Conservation (phyloP, 2,797 vertebrate species). For the Centroberyx gerrardi region DNA sequence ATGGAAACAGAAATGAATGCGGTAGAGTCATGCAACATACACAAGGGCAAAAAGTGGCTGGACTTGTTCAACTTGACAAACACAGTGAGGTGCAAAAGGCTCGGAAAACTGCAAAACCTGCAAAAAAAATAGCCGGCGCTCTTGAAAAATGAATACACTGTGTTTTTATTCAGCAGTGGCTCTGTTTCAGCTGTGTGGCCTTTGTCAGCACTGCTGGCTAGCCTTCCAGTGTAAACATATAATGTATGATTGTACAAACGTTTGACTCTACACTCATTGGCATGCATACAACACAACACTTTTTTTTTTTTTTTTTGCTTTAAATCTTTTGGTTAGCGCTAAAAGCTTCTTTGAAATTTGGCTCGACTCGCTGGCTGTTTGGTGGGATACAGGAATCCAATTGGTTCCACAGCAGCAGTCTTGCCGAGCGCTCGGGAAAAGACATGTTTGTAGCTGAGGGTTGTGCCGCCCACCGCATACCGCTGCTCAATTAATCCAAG, state of each 20-base stretch:
- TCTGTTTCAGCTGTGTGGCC: slow-evolving; percentile 2
- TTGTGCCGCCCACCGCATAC: slow-evolving; percentile 56
- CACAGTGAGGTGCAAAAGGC: slow-evolving; percentile 32
- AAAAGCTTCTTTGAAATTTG: slow-evolving; percentile 59
- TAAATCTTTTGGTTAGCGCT: slow-evolving; percentile 50
- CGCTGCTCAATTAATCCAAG: slow-evolving; percentile 70
- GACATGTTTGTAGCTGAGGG: slow-evolving; percentile 49
- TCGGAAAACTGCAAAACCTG: slow-evolving; percentile 48
- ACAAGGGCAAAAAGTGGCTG: slow-evolving; percentile 13
- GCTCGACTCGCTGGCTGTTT: slow-evolving; percentile 35
- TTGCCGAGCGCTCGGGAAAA: slow-evolving; percentile 45
- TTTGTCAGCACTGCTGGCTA: slow-evolving; percentile 28
- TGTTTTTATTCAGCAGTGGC: neutral
- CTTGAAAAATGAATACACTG: slow-evolving; percentile 33
- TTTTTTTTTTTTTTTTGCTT: slow-evolving; percentile 12
- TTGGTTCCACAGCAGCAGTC: slow-evolving; percentile 49
- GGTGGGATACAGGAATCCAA: slow-evolving; percentile 48
- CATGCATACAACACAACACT: slow-evolving; percentile 48
- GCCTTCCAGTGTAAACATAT: neutral
- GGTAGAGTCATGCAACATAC: slow-evolving; percentile 24
- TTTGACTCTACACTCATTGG: slow-evolving; percentile 39
- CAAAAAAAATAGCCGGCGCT: slow-evolving; percentile 27
- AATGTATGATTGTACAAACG: slow-evolving; percentile 11
- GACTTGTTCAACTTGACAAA: slow-evolving; percentile 47
- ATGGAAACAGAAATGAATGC: slow-evolving; percentile 17